Evolutionary conservation across 2,113 vertebrate species (phyloP).

Genomic region (Typhlomys cinereus): DNA sequence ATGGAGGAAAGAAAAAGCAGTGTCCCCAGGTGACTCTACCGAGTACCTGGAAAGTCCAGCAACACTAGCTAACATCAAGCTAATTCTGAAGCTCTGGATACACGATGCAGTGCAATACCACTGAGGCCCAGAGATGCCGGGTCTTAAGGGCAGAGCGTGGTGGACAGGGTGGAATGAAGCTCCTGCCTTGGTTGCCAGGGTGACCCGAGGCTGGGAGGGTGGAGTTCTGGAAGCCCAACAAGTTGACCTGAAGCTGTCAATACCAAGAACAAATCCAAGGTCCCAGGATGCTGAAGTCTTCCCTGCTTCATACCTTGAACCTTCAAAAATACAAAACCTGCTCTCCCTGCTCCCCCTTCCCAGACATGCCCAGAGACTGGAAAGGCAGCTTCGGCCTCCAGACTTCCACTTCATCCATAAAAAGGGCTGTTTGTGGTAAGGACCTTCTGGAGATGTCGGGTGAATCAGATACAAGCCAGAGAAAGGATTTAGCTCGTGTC

Average conservation of each 20-base stretch:
- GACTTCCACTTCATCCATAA: not conserved
- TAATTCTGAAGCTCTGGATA: too few relatives aligned
- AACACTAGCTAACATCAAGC: not conserved
- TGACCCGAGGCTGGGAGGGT: not conserved
- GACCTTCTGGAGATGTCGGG: not conserved
- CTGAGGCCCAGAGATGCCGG: not conserved
- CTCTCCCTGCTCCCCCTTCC: too few relatives aligned
- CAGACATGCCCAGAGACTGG: not conserved
- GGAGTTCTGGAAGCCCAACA: not conserved
- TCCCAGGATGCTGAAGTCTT: not conserved
- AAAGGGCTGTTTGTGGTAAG: not conserved
- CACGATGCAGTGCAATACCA: not conserved
- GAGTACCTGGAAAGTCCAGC: not conserved
- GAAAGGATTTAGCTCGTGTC: not conserved
- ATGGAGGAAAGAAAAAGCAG: not conserved
- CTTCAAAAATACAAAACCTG: not conserved
- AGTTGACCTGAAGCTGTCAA: not conserved
- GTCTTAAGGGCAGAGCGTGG: rapidly evolving
- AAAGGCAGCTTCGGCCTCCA: not conserved
- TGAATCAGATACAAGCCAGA: not conserved
- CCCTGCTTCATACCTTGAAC: not conserved
- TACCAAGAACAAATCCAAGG: not conserved
- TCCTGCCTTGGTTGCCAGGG: not conserved
- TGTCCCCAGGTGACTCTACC: not conserved
- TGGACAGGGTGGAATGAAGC: not conserved